Evolutionary conservation across 2,888 invertebrate genomes (phyloP).

Genomic region (Campopleginae sp.): DNA sequence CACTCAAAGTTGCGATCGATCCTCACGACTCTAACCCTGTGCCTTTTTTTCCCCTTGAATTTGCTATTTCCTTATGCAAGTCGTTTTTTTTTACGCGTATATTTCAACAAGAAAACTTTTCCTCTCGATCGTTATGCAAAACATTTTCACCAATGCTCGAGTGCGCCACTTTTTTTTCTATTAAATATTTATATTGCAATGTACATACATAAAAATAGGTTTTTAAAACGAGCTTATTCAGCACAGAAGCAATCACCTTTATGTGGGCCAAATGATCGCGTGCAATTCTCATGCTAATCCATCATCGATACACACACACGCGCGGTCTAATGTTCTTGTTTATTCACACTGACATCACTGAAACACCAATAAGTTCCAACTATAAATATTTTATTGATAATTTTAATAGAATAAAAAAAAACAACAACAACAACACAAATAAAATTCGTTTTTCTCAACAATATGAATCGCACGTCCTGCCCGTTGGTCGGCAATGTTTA

Average conservation of each 20-base stretch:
- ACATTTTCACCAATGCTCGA: slow-evolving; percentile 2
- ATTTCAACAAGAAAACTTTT: slow-evolving; percentile 19
- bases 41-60: background rate
- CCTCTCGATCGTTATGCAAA: slow-evolving; percentile 29
- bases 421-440: no score
- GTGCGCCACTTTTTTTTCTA: slow-evolving; percentile 1
- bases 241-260: slow-evolving; percentile 28
- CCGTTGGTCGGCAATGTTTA: no score
- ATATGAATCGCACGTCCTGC: background rate
- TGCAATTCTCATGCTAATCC: slow-evolving; percentile 57
- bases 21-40: background rate
- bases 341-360: slow-evolving; percentile 31
- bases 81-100: slow-evolving; percentile 1
- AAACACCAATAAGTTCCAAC: slow-evolving; percentile 20
- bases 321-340: slow-evolving; percentile 44
- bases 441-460: background rate
- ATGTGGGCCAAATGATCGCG: slow-evolving; percentile 56
- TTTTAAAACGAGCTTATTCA: slow-evolving; percentile 25
- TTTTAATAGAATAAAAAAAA: background rate
- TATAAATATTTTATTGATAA: slow-evolving; percentile 3
- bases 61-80: background rate
- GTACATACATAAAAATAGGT: slow-evolving; percentile 25
- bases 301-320: slow-evolving; percentile 19
- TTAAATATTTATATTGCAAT: slow-evolving; percentile 28
- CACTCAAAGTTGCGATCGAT: slow-evolving; percentile 32